Evolutionary conservation across 2,888 invertebrate genomes (phyloP), one percentile per base, ranked within the genome.

Genomic region (Philaethria dido): DNA sequence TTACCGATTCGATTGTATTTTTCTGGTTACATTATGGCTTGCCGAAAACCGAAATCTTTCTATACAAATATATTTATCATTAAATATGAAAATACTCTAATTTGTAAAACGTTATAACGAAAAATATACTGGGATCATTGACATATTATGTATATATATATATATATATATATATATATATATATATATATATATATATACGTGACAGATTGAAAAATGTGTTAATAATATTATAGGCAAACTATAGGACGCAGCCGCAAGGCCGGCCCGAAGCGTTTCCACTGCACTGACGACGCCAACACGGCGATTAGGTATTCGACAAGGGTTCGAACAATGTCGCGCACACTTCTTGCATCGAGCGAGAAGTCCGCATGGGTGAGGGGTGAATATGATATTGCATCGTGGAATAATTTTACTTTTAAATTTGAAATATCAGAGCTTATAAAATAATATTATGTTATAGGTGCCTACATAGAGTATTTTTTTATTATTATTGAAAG

Each of bases 261-360:
- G 73, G 68, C 71, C 71, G 73, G 79, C 80, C 77, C 69, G 71
- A 71, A 78, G 83, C 78, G 71, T 55, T 69, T 68, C 72, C 67
- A 64, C 66, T 71, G 44, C 69, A 68, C 62, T 59, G 57, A 64
- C 66, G 59, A 81, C 77, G 83, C 83, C 80, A 78, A 75, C 75
- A 73, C 68, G 69, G 72, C 79, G 81, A 87, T 85, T 84, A 82
- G 81, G 84, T 86, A 86, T 83, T 85, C 83, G 81, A 79, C 77
- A 76, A 75, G 77, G 77, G 78, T 70, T 66, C 64, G 63, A 66
- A 65, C 62, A 68, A 62, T 57, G 36, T 59, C 66, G 75, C 68
- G 73, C 72, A 72, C 74, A 72, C 75, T 72, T 77, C 74, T 73
- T 69, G 66, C 66, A 54, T 57, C 39, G 36, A 55, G 39, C 55